phyloP scores from a whole-genome alignment of 2,113 vertebrate genomes.

The Amblyopsis rosae region DNA sequence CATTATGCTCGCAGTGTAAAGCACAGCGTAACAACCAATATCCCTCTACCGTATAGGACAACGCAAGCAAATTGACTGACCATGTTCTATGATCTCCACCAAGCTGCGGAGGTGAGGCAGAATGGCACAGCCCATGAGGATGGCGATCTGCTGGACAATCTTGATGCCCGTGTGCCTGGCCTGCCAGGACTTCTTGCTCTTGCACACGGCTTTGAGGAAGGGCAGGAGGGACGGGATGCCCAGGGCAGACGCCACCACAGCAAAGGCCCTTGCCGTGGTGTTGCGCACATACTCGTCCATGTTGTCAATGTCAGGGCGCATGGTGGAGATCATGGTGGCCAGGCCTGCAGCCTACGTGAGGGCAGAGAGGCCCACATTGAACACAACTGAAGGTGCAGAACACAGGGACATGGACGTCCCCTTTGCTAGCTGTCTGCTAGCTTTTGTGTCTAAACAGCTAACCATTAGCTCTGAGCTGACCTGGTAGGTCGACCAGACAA shows the following conservation, averaged over 20 bases:
- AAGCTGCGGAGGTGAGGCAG: slow-evolving; percentile 96
- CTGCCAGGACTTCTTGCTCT: slow-evolving; percentile 99
- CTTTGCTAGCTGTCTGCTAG: slow-evolving; percentile 25
- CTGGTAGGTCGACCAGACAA: slow-evolving; percentile 60
- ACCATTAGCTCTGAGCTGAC: slow-evolving; percentile 66
- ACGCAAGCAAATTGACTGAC: slow-evolving; percentile 71
- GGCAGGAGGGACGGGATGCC: slow-evolving; percentile 96
- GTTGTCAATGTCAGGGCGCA: slow-evolving; percentile 98
- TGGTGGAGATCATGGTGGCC: slow-evolving; percentile 99
- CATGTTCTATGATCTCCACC: slow-evolving; percentile 99
- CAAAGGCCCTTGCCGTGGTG: slow-evolving; percentile 96
- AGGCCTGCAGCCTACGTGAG: slow-evolving; percentile 89
- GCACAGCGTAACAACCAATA: too few relatives aligned
- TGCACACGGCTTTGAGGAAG: slow-evolving; percentile 98
- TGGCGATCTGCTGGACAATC: slow-evolving; percentile 98
- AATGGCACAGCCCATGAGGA: slow-evolving; percentile 99
- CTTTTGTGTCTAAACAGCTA: slow-evolving; percentile 62
- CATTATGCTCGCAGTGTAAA: too few relatives aligned
- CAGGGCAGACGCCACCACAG: slow-evolving; percentile 95
- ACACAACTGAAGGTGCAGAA: slow-evolving; percentile 53
- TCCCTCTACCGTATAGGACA: too few relatives aligned
- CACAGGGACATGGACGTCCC: slow-evolving; percentile 26
- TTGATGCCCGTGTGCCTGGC: slow-evolving; percentile 98
- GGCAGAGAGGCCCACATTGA: neutral
- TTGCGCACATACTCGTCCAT: slow-evolving; percentile 99